Base-by-base conservation (phyloP, 2,888 invertebrate species). In the Apeira syringaria region DNA sequence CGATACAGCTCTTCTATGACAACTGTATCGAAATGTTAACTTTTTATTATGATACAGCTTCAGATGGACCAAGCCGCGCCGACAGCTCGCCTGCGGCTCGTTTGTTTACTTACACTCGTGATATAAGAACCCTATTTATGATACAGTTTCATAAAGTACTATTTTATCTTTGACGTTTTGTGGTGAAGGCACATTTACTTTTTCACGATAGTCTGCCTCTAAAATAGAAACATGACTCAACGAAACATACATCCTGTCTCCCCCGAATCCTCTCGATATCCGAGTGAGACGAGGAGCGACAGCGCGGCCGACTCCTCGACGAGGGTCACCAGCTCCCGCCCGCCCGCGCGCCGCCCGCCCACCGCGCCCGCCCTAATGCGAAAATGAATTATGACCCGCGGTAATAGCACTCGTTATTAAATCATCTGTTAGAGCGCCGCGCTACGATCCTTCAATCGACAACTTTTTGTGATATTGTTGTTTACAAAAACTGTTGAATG, bases 301-400 rank as follows among this genome's bases (percentile, higher is more conserved):
- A 49, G 18, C 13, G 30, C 15, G 27, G 22, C 9, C 24, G 15
- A 24, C 39, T 20, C 27, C 44, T 26, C 36, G 49, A 50, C 48
- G 39, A 45, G 46, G 47, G 48, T 53, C 49, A 38, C 47, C 47
- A 36, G 42, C 5, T 17, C 5, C 47, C 50, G 49, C 30, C 32
- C 49, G 39, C 50, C 53, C 57, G 41, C 47, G 3, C 7, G 1
- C 20, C 51, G 50, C 30, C 31, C 47, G 42, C 50, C 54, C 58
- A 44, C 47, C 62, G 30, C 35, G 25, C 18, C 30, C 34, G 38
- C 30, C 29, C 67, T 74, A 76, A 77, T 74, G 73, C 64, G 70
- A 73, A 70, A 72, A 76, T 76, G 74, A 77, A 70, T 73, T 72
- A 75, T 73, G 70, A 64, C 64, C 65, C 56, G 50, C 59, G 62